These are phyloP conservation scores for Parnassius glacialis DNA, from an alignment of 2,888 invertebrate species.

Conservation along the genomic window DNA sequence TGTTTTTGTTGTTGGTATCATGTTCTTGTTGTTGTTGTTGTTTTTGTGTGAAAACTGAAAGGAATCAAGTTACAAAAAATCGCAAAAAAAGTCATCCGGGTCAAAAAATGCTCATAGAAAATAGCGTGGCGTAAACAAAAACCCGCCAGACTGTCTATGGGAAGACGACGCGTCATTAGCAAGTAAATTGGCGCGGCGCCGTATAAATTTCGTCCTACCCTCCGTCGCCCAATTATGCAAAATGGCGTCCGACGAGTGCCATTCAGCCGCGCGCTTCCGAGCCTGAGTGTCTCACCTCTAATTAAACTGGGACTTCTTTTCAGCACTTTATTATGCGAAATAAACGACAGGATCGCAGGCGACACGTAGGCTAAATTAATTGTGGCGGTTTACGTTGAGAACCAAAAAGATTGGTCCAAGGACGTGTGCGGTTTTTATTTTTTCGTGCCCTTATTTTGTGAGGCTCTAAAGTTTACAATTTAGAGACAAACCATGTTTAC, in stretches of 20 bases:
- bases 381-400: conserved; percentile 40
- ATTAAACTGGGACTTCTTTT: conserved; percentile 78
- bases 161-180: conserved; percentile 78
- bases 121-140: conserved; percentile 43
- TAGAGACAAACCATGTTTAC: background rate
- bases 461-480: background rate
- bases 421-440: conserved; percentile 14
- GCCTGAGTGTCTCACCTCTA: conserved; percentile 74
- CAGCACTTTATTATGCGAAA: conserved; percentile 77
- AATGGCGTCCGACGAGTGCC: conserved; percentile 77
- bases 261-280: conserved; percentile 73
- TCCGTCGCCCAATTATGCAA: conserved; percentile 78
- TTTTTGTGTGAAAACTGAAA: background rate
- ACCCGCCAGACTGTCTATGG: conserved; percentile 53
- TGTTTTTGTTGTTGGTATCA: no score
- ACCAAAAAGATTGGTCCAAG: conserved; percentile 30
- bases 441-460: conserved; percentile 2
- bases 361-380: conserved; percentile 55
- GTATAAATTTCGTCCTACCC: conserved; percentile 78
- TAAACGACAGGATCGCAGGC: conserved; percentile 61
- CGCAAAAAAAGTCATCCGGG: conserved; percentile 12
- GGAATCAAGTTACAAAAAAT: background rate
- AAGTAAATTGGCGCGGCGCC: conserved; percentile 77
- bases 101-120: conserved; percentile 28
- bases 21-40: no score